Conservation (phyloP, 2,888 invertebrate genomes). For the Nebria brevicollis region DNA sequence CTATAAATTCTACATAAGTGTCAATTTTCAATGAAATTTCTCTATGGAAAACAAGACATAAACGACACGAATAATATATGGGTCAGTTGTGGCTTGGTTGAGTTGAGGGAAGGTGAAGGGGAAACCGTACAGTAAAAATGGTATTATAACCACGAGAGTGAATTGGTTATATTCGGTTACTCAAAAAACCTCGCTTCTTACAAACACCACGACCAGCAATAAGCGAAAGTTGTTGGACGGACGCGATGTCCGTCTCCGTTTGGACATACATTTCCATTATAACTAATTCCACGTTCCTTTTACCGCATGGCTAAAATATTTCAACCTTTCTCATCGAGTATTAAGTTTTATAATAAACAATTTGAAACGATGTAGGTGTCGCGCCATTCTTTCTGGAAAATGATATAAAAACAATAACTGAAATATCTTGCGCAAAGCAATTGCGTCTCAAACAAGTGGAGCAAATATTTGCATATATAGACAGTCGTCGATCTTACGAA, state of each 20-base stretch:
- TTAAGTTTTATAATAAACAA: too few species aligned
- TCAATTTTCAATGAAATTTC: too few species aligned
- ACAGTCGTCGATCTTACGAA: too few species aligned
- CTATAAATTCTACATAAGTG: too few species aligned
- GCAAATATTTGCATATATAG: too few species aligned
- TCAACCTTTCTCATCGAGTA: too few species aligned
- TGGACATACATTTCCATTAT: neutral
- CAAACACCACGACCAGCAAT: neutral
- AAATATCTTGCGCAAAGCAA: too few species aligned
- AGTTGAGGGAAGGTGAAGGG: neutral
- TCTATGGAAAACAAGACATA: neutral
- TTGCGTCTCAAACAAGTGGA: too few species aligned
- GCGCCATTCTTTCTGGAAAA: too few species aligned
- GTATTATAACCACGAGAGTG: neutral
- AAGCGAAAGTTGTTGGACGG: neutral
- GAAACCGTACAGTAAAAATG: neutral
- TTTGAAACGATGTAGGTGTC: too few species aligned
- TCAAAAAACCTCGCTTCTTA: slow-evolving; percentile 1
- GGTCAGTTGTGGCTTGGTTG: neutral
- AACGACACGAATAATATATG: neutral
- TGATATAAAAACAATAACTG: too few species aligned
- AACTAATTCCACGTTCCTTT: neutral
- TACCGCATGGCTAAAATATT: neutral
- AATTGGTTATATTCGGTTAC: slow-evolving; percentile 1
- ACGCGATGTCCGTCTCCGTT: neutral